phyloP scores from a whole-genome alignment of 2,113 vertebrate species.

The Lasiurus cinereus region DNA sequence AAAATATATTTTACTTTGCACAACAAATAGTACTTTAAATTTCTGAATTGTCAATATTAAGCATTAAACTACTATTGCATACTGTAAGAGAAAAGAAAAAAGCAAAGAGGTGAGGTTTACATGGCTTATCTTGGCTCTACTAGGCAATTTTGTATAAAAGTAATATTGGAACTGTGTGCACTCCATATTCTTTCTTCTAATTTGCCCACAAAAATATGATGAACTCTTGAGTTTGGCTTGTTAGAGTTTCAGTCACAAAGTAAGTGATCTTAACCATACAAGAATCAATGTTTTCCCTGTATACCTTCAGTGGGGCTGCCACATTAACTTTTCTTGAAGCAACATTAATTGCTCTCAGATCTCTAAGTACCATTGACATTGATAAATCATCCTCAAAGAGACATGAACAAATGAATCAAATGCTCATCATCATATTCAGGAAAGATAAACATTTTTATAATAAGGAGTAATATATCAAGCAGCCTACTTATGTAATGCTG shows the following conservation, averaged over 20 bases:
- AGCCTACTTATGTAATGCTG: conserved; percentile 26
- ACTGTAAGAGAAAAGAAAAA: conserved; percentile 10
- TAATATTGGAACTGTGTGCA: background rate
- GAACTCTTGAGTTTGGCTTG: conserved; percentile 30
- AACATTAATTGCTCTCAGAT: conserved; percentile 81
- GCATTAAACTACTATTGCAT: background rate
- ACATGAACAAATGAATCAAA: conserved; percentile 75
- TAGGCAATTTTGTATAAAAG: conserved; percentile 43
- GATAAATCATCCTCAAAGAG: conserved; percentile 78
- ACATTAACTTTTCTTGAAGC: conserved; percentile 78
- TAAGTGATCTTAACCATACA: conserved; percentile 71
- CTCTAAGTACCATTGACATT: conserved; percentile 76
- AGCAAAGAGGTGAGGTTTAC: background rate
- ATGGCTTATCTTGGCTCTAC: background rate
- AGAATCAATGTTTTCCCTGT: conserved; percentile 76
- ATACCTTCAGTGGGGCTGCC: conserved; percentile 74
- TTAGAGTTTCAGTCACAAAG: conserved; percentile 64
- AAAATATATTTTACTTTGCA: conserved; percentile 77
- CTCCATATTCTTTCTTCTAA: conserved; percentile 34
- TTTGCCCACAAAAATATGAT: conserved; percentile 57
- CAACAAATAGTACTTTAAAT: conserved; percentile 58
- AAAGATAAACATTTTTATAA: conserved; percentile 64
- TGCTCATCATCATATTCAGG: conserved; percentile 52
- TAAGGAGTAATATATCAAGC: conserved; percentile 52
- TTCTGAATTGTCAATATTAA: conserved; percentile 49